These are phyloP conservation scores for Catocala nupta DNA, from an alignment of 2,888 invertebrate genomes.

Conservation along the genomic window DNA sequence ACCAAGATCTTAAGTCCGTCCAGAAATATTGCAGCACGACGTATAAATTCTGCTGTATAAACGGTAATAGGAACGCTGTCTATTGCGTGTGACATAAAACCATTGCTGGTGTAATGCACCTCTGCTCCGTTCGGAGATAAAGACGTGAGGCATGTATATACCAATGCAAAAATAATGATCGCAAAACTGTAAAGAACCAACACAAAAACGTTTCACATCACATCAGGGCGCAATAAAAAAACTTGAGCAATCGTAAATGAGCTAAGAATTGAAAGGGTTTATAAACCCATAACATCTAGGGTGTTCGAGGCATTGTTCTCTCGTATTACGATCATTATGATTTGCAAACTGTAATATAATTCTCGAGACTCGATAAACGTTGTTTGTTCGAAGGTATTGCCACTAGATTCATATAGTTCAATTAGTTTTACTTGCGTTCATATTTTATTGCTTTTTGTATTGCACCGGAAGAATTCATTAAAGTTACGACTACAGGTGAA, in stretches of 20 bases:
- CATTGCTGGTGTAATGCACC: too few relatives aligned
- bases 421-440: constrained; percentile 26
- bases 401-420: constrained; percentile 32
- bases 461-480: too few relatives aligned
- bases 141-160: not conserved
- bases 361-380: constrained; percentile 15
- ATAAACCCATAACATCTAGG: constrained; percentile 34
- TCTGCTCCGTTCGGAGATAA: too few relatives aligned
- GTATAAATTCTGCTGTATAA: too few relatives aligned
- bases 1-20: too few relatives aligned
- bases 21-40: too few relatives aligned
- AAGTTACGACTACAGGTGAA: too few relatives aligned
- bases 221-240: constrained; percentile 31
- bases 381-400: constrained; percentile 37
- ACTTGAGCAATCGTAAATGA: constrained; percentile 46
- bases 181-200: constrained; percentile 37
- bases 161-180: constrained; percentile 4
- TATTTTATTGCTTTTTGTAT: not conserved
- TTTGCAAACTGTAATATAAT: constrained; percentile 34
- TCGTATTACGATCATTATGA: constrained; percentile 35
- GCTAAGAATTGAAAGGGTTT: constrained; percentile 37
- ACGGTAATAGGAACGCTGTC: too few relatives aligned
- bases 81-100: too few relatives aligned
- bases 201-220: constrained; percentile 10
- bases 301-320: constrained; percentile 40